Base-by-base conservation (phyloP, 2,113 vertebrate species). In the Hyla sarda region DNA sequence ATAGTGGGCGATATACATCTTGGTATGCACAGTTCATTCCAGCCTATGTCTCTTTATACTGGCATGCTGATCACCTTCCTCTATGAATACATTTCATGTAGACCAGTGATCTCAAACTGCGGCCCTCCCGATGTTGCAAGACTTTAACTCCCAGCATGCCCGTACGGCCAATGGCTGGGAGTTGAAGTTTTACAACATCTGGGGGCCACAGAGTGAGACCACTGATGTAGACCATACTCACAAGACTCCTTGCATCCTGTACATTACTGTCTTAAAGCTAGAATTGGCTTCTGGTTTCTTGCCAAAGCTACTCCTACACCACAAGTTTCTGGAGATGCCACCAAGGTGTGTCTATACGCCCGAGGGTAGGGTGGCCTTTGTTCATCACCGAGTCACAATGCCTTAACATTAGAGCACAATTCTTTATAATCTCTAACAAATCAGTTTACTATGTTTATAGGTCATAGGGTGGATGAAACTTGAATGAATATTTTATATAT, bases 301-400 rank as follows among this genome's bases (percentile, higher is more conserved):
- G 72, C 37, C 52, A 79, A 2, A 7, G 50, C 17, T n/a, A 58
- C 50, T 79, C 76, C 54, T 62, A 48, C 37, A 34, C 65, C 37
- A 65, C 58, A 21, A n/a, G 30, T 65, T 48, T 60, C 34, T 25
- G 52, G 32, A 74, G 69, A 28, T 74, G 69, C 13, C 82, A 28
- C 48, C 50, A 45, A 5, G 83, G 83, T 84, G 82, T 84, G 82
- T 11, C n/a, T 11, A 16, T 17, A 8, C n/a, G 81, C 65, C n/a
- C 21, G 41, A 76, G 83, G 54, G 34, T 28, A 65, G 73, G 72
- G 83, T 47, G 83, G 34, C 56, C 56, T 19, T 45, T 30, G 25
- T 34, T 47, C 1, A 34, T 83, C 28, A 30, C 37, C 54, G 21
- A 72, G 41, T 48, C 54, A 56, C 65, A 71, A 82, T 54, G 23